Evolutionary conservation across 2,888 invertebrate species (phyloP), one percentile per base, ranked within the genome.

Genomic region (Aphidoletes aphidimyza): DNA sequence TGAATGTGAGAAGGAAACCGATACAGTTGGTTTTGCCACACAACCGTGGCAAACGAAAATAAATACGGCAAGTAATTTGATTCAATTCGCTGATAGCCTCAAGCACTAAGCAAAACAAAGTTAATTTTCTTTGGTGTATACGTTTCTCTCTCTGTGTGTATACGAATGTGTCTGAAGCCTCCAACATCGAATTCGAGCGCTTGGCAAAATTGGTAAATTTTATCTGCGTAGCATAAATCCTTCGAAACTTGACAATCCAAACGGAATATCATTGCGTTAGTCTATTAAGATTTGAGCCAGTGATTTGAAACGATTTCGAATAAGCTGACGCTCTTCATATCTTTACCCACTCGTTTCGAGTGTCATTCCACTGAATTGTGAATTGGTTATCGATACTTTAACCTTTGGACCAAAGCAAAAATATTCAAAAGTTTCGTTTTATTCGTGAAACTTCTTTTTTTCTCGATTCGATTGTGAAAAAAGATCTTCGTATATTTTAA

Each of bases 71-170:
- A 89, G 90, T 89, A 90, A 89, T 89, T 89, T 90, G 89, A 89
- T 89, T 89, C 89, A 89, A 90, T 89, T 89, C 88, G 88, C 86
- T 88, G 89, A 89, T 89, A 89, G 86, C 86, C 69, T 84, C 84
- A 69, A 84, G 84, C 84, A 83, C 54, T 30, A 84, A 47, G 84
- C 49, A 81, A 37, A 81, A 81, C 81, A 81, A 81, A 36, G 81
- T 81, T 81, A 81, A 81, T 81, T 81, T 81, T 81, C 81, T 81
- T 81, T 37, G n/a, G 81, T 81, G 37, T 37, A 1, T 36, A 37
- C 36, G 78, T 47, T 47, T 47, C 8, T 14, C 54, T 54, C 26
- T 2, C 22, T 3, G 54, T n/a, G n/a, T n/a, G n/a, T n/a, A n/a
- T n/a, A n/a, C n/a, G n/a, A n/a, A n/a, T n/a, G n/a, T n/a, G n/a